A percentile compares a stretch with the other conserved stretches of the same genome.
These are phyloP conservation scores for Battus philenor DNA, from an alignment of 1,140 invertebrate genomes.

Conservation along the genomic window DNA sequence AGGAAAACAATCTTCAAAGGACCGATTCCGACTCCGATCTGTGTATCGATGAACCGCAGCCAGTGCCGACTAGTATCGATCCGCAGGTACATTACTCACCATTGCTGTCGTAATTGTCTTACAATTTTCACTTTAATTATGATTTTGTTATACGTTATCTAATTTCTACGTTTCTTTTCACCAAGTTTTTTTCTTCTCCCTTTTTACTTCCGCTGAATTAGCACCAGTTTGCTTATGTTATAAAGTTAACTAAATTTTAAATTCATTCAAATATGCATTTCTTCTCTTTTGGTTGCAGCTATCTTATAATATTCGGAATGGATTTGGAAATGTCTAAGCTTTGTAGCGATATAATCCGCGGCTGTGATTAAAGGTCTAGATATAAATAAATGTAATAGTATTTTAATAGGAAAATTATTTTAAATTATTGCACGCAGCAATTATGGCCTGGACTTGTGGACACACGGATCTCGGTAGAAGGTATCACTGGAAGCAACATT, in stretches of 20 bases:
- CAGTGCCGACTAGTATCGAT: slow-evolving; percentile 62
- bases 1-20: slow-evolving; percentile 81
- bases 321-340: slow-evolving; percentile 70
- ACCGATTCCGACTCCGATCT: slow-evolving; percentile 91
- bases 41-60: slow-evolving; percentile 83
- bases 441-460: slow-evolving; percentile 71
- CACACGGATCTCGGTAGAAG: slow-evolving; percentile 69
- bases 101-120: neutral
- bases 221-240: too few relatives aligned
- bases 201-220: too few relatives aligned
- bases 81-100: slow-evolving; percentile 57
- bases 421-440: slow-evolving; percentile 72
- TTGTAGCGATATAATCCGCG: slow-evolving; percentile 54
- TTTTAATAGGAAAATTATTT: slow-evolving; percentile 52
- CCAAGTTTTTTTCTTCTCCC: too few relatives aligned
- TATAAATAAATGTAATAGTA: slow-evolving; percentile 36
- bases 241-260: too few relatives aligned
- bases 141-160: slow-evolving; percentile 8
- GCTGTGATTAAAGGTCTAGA: slow-evolving; percentile 68
- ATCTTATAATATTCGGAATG: slow-evolving; percentile 69
- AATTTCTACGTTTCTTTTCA: too few relatives aligned
- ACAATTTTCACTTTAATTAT: neutral
- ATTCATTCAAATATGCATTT: slow-evolving; percentile 18
- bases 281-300: slow-evolving; percentile 67
- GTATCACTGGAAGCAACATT: slow-evolving; percentile 71